Evolutionary conservation across 2,888 invertebrate genomes (phyloP).

Genomic region (Apamea crenata): DNA sequence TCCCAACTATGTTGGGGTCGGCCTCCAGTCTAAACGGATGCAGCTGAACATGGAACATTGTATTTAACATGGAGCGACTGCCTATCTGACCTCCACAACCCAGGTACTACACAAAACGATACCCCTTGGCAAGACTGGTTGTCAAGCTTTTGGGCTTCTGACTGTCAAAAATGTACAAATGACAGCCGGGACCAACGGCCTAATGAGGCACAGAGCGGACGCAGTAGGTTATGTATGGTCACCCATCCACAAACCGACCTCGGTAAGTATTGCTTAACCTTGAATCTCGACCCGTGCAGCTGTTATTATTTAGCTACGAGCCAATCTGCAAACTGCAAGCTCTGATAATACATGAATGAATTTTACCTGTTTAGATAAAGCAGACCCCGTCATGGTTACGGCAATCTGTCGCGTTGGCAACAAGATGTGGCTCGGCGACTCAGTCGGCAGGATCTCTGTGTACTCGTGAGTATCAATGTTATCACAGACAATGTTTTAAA

Average conservation of each 20-base stretch:
- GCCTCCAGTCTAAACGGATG: background rate
- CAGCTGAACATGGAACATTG: background rate
- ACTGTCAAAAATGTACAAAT: background rate
- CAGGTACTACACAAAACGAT: background rate
- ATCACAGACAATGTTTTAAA: too few relatives aligned
- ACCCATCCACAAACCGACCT: background rate
- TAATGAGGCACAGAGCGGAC: background rate
- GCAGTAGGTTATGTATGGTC: background rate
- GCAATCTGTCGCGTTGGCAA: conserved; percentile 94
- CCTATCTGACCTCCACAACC: background rate
- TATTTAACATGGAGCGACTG: background rate
- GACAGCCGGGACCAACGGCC: background rate
- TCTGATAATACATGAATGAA: too few relatives aligned
- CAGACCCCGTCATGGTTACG: conserved; percentile 91
- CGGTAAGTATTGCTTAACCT: too few relatives aligned
- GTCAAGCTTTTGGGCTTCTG: background rate
- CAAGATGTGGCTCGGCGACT: conserved; percentile 97
- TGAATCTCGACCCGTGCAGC: too few relatives aligned
- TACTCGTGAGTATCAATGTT: conserved; percentile 90
- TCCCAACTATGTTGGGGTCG: background rate
- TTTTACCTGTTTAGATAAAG: conserved; percentile 73
- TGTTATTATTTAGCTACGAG: too few relatives aligned
- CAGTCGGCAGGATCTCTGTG: conserved; percentile 95
- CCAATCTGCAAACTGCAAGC: too few relatives aligned
- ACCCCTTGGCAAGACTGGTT: too few relatives aligned